Conservation (phyloP, 2,113 vertebrate genomes). For the Nycticryphes semicollaris region DNA sequence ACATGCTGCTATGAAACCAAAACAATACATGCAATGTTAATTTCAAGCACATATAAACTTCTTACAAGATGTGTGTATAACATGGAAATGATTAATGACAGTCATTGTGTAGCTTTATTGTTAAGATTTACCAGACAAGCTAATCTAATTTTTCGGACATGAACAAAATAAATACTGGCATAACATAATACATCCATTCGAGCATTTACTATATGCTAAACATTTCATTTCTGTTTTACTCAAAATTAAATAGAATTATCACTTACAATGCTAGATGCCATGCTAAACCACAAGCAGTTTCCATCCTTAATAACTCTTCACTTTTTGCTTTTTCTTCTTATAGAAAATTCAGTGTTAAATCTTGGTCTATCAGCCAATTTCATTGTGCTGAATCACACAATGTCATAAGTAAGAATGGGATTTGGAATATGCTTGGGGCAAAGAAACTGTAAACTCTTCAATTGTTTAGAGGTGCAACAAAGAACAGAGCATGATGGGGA, state of each 20-base stretch:
- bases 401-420: background rate
- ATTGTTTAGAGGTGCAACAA: background rate
- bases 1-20: background rate
- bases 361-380: background rate
- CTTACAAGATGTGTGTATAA: background rate
- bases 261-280: background rate
- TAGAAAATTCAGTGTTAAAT: background rate
- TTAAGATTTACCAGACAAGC: background rate
- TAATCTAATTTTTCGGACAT: background rate
- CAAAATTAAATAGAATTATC: background rate
- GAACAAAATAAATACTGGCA: background rate
- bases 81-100: background rate
- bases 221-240: background rate
- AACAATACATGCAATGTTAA: background rate
- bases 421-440: background rate
- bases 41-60: background rate
- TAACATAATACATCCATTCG: background rate
- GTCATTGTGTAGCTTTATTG: background rate
- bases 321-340: background rate
- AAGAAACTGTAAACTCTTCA: background rate
- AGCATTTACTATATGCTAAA: background rate
- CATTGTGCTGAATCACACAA: background rate
- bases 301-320: background rate
- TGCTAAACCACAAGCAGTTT: background rate
- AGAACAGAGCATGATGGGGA: background rate